These are phyloP conservation scores for Ophiothrix spiculata DNA, from an alignment of 35 echinoderm and acorn worm species.

Conservation along the genomic window DNA sequence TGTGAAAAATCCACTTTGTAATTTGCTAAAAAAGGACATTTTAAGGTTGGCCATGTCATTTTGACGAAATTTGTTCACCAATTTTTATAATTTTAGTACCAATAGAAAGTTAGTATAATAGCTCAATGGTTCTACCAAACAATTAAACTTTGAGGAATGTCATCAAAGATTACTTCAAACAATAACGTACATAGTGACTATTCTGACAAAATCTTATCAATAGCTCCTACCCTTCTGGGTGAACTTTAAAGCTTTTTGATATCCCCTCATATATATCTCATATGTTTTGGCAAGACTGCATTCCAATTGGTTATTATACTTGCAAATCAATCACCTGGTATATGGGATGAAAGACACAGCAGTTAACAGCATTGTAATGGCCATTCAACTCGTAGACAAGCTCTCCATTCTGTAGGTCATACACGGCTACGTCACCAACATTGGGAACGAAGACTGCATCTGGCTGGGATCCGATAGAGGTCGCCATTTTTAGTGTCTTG, in stretches of 20 bases:
- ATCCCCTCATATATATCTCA: not conserved
- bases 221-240: too few species aligned
- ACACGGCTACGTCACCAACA: conserved; percentile 57
- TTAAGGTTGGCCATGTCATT: too few species aligned
- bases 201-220: too few species aligned
- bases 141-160: not conserved
- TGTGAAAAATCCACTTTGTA: too few species aligned
- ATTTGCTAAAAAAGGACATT: too few species aligned
- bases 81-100: too few species aligned
- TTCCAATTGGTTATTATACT: not conserved
- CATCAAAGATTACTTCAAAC: not conserved
- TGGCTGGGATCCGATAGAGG: conserved; percentile 54
- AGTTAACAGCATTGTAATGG: conserved; percentile 93
- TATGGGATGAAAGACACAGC: conserved; percentile 79
- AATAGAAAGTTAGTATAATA: too few species aligned
- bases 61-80: too few species aligned
- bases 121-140: too few species aligned
- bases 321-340: conserved; percentile 50
- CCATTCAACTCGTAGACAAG: conserved; percentile 72
- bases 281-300: not conserved
- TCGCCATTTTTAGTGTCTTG: conserved; percentile 58
- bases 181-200: too few species aligned
- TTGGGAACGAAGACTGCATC: conserved; percentile 77
- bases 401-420: conserved; percentile 79
- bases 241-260: not conserved